Base-by-base conservation (phyloP, 2,797 vertebrate species). In the Falco peregrinus region DNA sequence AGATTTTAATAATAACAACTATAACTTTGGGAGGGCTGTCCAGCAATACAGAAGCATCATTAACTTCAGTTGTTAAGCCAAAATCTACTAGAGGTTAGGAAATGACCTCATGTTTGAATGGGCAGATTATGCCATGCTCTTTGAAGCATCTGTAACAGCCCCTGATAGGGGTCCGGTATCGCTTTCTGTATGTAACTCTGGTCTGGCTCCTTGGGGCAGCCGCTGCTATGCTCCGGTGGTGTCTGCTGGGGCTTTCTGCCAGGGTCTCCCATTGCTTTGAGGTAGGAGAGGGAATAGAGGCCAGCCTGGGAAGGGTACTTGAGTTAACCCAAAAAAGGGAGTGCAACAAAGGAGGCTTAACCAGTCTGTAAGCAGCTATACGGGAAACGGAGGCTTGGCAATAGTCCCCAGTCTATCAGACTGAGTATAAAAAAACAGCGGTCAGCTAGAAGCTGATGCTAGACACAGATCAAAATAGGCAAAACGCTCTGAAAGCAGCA, bases 181-280 rank as follows among this genome's bases (percentile, higher is more conserved):
- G 4, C 28, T 64, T 70, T 48, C 39, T 68, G 74, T 3, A 9
- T 71, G 21, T n/a, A 53, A 41, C 20, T 75, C 0, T 0, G 6
- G 15, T 59, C 17, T 81, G 71, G 9, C 5, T 69, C 41, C 25
- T 43, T 24, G n/a, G 20, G 39, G 13, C 20, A 82, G 67, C 18
- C 2, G 9, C 51, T 56, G 17, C 69, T 73, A 5, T 17, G 33
- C 17, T 50, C 47, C 2, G 2, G 11, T 9, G 29, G 10, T 47
- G 35, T 26, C 48, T 84, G 39, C 11, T 5, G 47, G 4, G 21
- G 6, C 12, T 13, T 71, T 11, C 59, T 53, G 41, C 13, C 28
- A 8, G 47, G 2, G 5, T 16, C 19, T 71, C 28, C 54, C 2
- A 0, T 61, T 54, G 26, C 20, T 80, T 19, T 41, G 60, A 71